Percentiles rank a stretch among this genome's conserved stretches.
phyloP scores from a whole-genome alignment of 2,888 invertebrate genomes.

The Diabrotica balteata region DNA sequence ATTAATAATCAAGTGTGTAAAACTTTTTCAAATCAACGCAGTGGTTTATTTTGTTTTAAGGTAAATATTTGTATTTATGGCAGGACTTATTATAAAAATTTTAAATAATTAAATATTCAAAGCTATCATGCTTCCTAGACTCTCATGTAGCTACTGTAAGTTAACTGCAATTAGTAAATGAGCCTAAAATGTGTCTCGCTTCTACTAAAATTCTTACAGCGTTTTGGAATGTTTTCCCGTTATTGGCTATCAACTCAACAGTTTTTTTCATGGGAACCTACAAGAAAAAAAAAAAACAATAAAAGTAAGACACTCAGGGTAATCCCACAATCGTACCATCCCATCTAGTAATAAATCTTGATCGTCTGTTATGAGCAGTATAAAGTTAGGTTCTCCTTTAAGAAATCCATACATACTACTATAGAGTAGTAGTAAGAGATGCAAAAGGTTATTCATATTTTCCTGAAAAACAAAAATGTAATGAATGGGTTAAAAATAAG shows the following conservation, averaged over 20 bases:
- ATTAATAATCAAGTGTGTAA: too few relatives aligned
- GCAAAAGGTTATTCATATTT: neutral
- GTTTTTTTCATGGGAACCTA: conserved; percentile 75
- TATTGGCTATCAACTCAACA: conserved; percentile 66
- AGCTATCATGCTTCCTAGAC: too few relatives aligned
- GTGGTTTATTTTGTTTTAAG: too few relatives aligned
- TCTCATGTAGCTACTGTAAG: too few relatives aligned
- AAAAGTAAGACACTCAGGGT: neutral
- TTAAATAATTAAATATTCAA: too few relatives aligned
- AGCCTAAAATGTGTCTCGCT: too few relatives aligned
- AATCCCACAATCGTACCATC: conserved; percentile 66
- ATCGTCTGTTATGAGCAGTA: conserved; percentile 84
- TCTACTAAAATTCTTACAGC: conserved; percentile 66
- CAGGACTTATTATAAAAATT: too few relatives aligned
- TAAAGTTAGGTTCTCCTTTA: conserved; percentile 69
- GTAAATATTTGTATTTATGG: too few relatives aligned
- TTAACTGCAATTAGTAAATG: too few relatives aligned
- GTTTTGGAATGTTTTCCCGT: conserved; percentile 76
- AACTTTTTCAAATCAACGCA: too few relatives aligned
- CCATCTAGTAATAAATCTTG: conserved; percentile 82
- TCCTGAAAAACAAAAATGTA: neutral
- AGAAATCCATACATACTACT: neutral
- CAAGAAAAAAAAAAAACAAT: conserved; percentile 50
- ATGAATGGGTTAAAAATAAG: neutral
- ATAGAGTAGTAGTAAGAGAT: neutral